Conservation (phyloP, 2,797 vertebrate genomes). For the Urosaurus nigricauda region DNA sequence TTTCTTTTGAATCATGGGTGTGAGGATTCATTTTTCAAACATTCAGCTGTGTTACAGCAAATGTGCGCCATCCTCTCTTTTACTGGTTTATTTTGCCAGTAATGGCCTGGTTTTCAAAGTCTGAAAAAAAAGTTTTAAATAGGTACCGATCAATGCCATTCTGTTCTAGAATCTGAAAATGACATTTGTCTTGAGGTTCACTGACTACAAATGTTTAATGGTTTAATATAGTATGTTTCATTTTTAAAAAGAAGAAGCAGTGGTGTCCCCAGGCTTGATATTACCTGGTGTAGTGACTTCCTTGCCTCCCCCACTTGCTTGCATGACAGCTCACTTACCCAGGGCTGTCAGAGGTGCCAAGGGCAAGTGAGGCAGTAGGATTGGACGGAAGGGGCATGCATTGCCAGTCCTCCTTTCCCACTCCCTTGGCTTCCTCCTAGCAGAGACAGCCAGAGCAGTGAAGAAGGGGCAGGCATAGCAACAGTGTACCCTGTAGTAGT, state of each 20-base stretch:
- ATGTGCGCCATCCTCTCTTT: constrained; percentile 30
- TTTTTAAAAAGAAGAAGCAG: neutral
- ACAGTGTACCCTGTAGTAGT: no score
- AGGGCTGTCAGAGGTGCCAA: no score
- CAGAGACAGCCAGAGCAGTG: no score
- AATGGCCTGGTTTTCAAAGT: constrained; percentile 54
- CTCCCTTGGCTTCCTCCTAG: no score
- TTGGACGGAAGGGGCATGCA: no score
- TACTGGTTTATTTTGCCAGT: constrained; percentile 60
- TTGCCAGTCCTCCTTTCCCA: no score
- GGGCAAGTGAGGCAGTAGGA: no score
- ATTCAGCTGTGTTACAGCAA: constrained; percentile 52
- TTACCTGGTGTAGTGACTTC: no score
- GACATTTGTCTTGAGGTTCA: constrained; percentile 56
- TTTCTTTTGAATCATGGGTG: constrained; percentile 40
- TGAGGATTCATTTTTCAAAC: constrained; percentile 60
- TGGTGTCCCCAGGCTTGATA: no score
- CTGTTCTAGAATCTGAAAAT: constrained; percentile 58
- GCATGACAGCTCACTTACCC: no score
- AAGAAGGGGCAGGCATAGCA: no score
- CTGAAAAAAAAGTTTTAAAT: constrained; percentile 52
- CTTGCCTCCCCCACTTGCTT: no score
- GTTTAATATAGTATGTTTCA: neutral
- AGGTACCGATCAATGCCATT: constrained; percentile 57
- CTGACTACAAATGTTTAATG: neutral